These are phyloP conservation scores for Ladona fulva DNA, from an alignment of 1,140 invertebrate species.

Conservation along the genomic window DNA sequence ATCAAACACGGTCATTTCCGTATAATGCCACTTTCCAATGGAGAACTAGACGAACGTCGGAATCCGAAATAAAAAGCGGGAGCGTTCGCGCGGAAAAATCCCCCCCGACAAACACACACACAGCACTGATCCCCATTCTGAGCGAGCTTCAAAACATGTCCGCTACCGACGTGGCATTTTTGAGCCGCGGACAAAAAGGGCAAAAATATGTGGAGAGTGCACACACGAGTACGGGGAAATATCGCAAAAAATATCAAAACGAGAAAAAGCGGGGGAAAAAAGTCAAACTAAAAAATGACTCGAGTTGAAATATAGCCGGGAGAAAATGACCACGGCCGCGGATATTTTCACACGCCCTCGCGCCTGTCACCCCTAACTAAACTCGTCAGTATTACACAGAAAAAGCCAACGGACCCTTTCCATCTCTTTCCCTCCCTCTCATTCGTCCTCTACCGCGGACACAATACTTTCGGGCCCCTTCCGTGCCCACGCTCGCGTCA, in stretches of 20 bases:
- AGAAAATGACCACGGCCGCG: not conserved
- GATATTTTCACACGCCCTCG: constrained; percentile 2
- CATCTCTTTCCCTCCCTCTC: not conserved
- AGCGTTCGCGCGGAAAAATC: too few species aligned
- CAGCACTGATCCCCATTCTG: not conserved
- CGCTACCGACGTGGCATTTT: not conserved
- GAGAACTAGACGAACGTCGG: too few species aligned
- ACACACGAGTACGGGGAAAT: not conserved
- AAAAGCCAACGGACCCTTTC: not conserved
- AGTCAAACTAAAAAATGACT: not conserved
- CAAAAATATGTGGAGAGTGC: not conserved
- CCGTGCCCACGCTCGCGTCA: too few species aligned
- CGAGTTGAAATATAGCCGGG: not conserved
- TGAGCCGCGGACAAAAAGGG: not conserved
- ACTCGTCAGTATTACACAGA: constrained; percentile 4
- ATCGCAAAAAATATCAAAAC: not conserved
- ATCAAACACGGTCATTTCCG: too few species aligned
- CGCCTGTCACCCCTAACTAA: constrained; percentile 6
- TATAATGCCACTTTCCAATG: too few species aligned
- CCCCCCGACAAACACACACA: not conserved
- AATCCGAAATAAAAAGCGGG: too few species aligned
- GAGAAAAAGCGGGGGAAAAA: not conserved
- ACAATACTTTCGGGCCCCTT: not conserved
- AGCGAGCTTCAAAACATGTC: not conserved
- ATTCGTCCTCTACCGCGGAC: not conserved